These are phyloP conservation scores for Sesia apiformis DNA, from an alignment of 2,888 invertebrate genomes.

Conservation along the genomic window DNA sequence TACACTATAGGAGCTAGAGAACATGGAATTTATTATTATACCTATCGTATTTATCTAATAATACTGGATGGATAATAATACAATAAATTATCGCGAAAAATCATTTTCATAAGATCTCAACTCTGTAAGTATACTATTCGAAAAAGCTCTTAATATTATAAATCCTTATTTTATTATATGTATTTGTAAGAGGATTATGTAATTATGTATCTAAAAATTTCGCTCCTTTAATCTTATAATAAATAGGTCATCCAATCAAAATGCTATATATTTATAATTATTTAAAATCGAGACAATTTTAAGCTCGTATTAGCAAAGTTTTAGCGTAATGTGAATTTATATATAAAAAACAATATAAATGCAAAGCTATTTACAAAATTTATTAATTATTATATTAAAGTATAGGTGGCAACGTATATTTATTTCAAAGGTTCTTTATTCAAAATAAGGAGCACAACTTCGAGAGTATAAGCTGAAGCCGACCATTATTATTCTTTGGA, in stretches of 20 bases:
- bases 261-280: constrained; percentile 25
- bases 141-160: constrained; percentile 68
- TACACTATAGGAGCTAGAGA: constrained; percentile 51
- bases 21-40: constrained; percentile 47
- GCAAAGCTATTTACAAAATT: background rate
- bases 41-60: constrained; percentile 58
- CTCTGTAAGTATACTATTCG: constrained; percentile 64
- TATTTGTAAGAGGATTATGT: constrained; percentile 43
- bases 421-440: too few relatives aligned
- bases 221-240: constrained; percentile 31
- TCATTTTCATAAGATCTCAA: constrained; percentile 66
- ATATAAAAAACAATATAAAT: background rate
- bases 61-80: constrained; percentile 72
- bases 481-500: too few relatives aligned
- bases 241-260: constrained; percentile 35
- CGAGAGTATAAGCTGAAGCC: too few relatives aligned
- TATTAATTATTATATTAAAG: too few relatives aligned
- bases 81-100: constrained; percentile 65
- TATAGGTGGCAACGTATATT: too few relatives aligned
- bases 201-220: constrained; percentile 43
- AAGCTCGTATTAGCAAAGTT: constrained; percentile 43
- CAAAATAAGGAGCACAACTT: too few relatives aligned
- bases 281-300: constrained; percentile 31
- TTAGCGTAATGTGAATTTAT: constrained; percentile 14
- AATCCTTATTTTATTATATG: constrained; percentile 45